Base-by-base conservation (phyloP, 2,888 invertebrate genomes). In the Selenia dentaria region DNA sequence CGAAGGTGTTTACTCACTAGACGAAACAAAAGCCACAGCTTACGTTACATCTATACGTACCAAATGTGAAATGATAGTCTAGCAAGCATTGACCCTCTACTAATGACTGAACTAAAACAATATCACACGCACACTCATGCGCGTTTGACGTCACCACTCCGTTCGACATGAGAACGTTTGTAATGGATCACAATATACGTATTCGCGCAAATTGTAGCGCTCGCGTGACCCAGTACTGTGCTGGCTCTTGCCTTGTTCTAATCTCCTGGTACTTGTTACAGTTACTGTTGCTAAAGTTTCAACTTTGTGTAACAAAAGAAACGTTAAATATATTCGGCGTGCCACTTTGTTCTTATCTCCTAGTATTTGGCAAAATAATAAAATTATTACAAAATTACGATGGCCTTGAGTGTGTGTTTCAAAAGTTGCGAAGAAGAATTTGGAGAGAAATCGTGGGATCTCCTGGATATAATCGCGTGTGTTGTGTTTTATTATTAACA, bases 151-250 rank as follows among this genome's bases (percentile, higher is more conserved):
- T 35, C 46, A 36, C 13, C 10, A 14, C 28, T 43, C 18, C 18
- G 8, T 8, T 22, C 8, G 8, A 6, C 8, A n/a, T n/a, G n/a
- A n/a, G n/a, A n/a, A n/a, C n/a, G n/a, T n/a, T n/a, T n/a, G n/a
- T n/a, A n/a, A n/a, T n/a, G n/a, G n/a, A 43, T 27, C 29, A 28
- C 27, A 32, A 63, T 44, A 35, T 44, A 34, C 42, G 37, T 64
- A 55, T 63, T 69, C 61, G 63, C 63, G 56, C 46, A 57, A 55
- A 63, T 60, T 57, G 47, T 58, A 13, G 9, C n/a, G 57, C 57
- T 39, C 52, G 51, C 51, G 56, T 51, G 58, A 57, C 53, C 57
- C 68, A 78, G 78, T 79, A 56, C 58, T 53, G 45, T 18, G 36
- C 34, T 39, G 52, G 50, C 71, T 70, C 66, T 64, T 58, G 63